Conservation (phyloP, 2,113 vertebrate genomes). For the Caretta caretta region DNA sequence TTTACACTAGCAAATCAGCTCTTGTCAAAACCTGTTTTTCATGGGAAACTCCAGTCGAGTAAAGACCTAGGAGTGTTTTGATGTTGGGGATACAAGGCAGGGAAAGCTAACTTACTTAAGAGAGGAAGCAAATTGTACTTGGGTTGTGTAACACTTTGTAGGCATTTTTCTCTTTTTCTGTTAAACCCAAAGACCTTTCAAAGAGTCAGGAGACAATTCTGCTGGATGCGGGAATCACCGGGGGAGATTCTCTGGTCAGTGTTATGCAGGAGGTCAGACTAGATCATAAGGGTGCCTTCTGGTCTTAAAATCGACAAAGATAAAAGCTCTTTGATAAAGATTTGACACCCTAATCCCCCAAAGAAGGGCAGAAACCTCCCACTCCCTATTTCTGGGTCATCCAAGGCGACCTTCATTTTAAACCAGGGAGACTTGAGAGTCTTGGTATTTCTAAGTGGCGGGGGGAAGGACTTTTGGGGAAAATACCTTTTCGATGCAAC, state of each 20-base stretch:
- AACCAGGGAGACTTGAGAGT: not conserved
- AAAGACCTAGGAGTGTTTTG: too few relatives aligned
- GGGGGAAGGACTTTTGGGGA: not conserved
- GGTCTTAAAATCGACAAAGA: conserved; percentile 54
- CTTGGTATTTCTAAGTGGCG: conserved; percentile 22
- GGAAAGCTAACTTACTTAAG: not conserved
- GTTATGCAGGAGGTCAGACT: not conserved
- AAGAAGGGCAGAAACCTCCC: conserved; percentile 67
- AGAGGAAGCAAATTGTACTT: not conserved
- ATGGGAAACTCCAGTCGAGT: not conserved
- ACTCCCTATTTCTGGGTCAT: conserved; percentile 66
- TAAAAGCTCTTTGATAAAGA: conserved; percentile 65
- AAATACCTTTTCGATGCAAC: not conserved
- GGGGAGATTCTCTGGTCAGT: fast-evolving
- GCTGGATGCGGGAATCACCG: not conserved
- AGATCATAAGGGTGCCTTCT: not conserved
- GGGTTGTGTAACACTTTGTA: not conserved
- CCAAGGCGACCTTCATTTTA: conserved; percentile 34
- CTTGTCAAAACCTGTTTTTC: not conserved
- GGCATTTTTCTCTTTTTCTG: fast-evolving
- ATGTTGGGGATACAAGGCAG: not conserved
- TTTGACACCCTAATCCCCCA: conserved; percentile 62
- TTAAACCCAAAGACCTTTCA: fast-evolving
- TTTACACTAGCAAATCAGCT: not conserved
- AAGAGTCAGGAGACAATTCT: not conserved